Base-by-base conservation (phyloP, 2,797 vertebrate species). In the Erethizon dorsatum region DNA sequence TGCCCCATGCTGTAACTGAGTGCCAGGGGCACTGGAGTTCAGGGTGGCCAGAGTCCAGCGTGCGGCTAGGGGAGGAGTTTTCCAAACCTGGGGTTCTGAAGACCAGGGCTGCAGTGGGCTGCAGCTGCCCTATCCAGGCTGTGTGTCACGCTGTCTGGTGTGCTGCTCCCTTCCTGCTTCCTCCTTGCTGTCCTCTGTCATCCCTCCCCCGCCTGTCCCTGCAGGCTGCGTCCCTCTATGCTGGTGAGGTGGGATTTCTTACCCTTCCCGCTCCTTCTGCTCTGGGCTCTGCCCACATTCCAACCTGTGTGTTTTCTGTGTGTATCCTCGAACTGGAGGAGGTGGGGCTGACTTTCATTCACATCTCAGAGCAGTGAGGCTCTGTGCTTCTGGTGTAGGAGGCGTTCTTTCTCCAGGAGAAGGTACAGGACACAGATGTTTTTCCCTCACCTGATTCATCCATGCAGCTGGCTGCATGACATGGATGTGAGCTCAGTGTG, bases 51-150 rank as follows among this genome's bases (percentile, higher is more conserved):
- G 1, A 11, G 71, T 57, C 80, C 6, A 57, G 24, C 2, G 1
- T 50, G 31, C 47, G 8, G 22, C 26, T 37, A 5, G 37, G 47
- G 33, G 3, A 28, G 28, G 18, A 0, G 0, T 47, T 89, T n/a
- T 73, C 41, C 45, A n/a, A 0, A 8, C 31, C 26, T 11, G 45
- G 41, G 26, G 50, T 24, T 65, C 31, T 83, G 52, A 17, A 28
- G 65, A 33, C 18, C 13, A 65, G 47, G 47, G 20, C 52, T 75
- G 28, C 31, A 5, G 20, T 79, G n/a, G 28, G 11, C 33, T 17
- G 33, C 41, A 2, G 45, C 24, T 18, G 45, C 45, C 31, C 54
- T 0, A 0, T 0, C 1, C n/a, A 73, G 67, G 67, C 6, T 1
- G 2, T 17, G 5, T 28, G 28, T 3, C 26, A 5, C 2, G 5